phyloP scores from a whole-genome alignment of 2,797 vertebrate species.

The Halcyon badia region DNA sequence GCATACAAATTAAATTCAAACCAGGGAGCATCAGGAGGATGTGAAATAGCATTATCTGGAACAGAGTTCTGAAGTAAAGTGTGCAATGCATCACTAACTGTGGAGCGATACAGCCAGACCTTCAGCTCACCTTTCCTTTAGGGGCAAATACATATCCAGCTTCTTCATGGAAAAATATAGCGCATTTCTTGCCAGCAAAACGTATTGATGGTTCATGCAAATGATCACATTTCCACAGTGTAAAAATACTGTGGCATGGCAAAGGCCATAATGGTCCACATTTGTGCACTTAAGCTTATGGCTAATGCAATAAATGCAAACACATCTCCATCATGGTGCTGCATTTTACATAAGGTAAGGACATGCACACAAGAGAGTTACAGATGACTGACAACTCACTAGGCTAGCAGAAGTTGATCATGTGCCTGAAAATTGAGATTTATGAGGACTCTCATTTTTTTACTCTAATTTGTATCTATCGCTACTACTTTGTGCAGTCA shows the following conservation, averaged over 20 bases:
- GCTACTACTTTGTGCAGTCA: neutral
- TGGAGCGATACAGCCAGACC: neutral
- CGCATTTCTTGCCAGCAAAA: neutral
- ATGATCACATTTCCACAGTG: neutral
- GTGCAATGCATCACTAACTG: conserved; percentile 22
- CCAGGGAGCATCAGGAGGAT: neutral
- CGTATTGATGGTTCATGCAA: neutral
- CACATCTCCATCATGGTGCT: neutral
- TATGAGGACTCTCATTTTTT: neutral
- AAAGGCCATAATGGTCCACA: neutral
- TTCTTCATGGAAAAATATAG: neutral
- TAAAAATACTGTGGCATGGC: neutral
- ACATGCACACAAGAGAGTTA: neutral
- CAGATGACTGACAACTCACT: neutral
- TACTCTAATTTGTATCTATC: neutral
- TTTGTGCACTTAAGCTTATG: neutral
- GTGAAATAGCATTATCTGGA: conserved; percentile 59
- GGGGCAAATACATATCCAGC: neutral
- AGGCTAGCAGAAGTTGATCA: neutral
- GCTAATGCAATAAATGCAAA: neutral
- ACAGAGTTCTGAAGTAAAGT: conserved; percentile 21
- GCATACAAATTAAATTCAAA: conserved; percentile 62
- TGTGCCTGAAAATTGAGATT: neutral
- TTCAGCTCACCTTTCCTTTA: conserved; percentile 49
- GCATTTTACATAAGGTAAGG: neutral